Conservation (phyloP, 2,113 vertebrate genomes). For the Phalacrocorax brasilianus region DNA sequence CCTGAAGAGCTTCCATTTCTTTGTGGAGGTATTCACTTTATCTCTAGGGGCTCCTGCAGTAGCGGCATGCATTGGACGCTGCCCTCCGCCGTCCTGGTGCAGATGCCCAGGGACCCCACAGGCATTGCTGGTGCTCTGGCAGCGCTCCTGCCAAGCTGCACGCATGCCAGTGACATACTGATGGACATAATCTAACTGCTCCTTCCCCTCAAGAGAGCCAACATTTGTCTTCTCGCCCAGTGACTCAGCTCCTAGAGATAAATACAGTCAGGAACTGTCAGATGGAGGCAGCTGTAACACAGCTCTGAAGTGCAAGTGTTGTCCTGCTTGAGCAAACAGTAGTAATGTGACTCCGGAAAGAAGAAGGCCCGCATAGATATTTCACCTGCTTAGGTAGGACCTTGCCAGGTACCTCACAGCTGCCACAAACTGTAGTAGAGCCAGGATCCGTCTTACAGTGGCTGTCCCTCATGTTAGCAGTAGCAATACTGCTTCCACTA, state of each 20-base stretch:
- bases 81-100: background rate
- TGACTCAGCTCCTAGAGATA: background rate
- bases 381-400: background rate
- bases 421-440: background rate
- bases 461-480: background rate
- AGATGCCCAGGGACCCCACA: background rate
- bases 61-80: fast-evolving
- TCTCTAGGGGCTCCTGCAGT: background rate
- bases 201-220: background rate
- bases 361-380: background rate
- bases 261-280: background rate
- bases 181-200: background rate
- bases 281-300: background rate
- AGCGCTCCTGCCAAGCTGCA: background rate
- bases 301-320: background rate
- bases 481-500: fast-evolving
- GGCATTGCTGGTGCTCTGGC: background rate
- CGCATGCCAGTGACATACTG: background rate
- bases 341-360: background rate
- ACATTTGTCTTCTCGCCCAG: background rate
- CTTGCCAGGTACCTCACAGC: background rate
- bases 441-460: background rate
- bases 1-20: background rate
- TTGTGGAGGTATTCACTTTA: background rate
- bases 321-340: background rate